Percentiles rank a stretch among this genome's conserved stretches.
Evolutionary conservation across 2,888 invertebrate species (phyloP).

Genomic region (Platypus cylindrus): DNA sequence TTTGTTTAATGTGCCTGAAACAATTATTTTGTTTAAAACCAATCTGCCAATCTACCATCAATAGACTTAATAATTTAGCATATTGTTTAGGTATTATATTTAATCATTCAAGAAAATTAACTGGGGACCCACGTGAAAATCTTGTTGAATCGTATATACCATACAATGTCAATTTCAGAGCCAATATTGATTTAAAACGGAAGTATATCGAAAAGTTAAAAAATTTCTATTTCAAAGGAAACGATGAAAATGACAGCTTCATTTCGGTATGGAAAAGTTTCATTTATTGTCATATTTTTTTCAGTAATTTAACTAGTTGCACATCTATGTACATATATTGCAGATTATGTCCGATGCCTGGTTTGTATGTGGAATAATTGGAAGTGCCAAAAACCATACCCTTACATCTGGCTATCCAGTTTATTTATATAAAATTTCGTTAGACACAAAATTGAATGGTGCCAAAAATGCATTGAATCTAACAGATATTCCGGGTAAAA

Average conservation of each 20-base stretch:
- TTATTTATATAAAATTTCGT: conserved; percentile 25
- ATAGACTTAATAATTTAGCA: neutral
- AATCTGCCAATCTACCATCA: neutral
- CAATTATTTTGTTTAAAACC: neutral
- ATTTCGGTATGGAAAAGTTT: conserved; percentile 4
- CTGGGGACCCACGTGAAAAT: conserved; percentile 1
- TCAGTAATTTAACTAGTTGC: too few relatives aligned
- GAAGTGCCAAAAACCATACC: conserved; percentile 21
- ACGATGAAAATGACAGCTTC: conserved; percentile 7
- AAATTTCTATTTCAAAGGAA: conserved; percentile 9
- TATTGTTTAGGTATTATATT: conserved; percentile 9
- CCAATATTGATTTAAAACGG: conserved; percentile 14
- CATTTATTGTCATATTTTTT: neutral
- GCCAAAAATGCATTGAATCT: conserved; percentile 10
- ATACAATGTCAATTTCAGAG: conserved; percentile 16
- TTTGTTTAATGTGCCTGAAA: too few relatives aligned
- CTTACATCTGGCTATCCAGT: conserved; percentile 22
- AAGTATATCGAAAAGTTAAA: conserved; percentile 10
- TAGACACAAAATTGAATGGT: conserved; percentile 20
- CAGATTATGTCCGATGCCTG: conserved; percentile 10
- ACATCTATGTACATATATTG: conserved; percentile 2
- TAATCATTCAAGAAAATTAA: conserved; percentile 2
- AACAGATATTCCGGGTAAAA: conserved; percentile 7
- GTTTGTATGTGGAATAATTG: conserved; percentile 21
- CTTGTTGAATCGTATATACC: conserved; percentile 16